Percentiles rank a stretch among this genome's conserved stretches.
These are phyloP conservation scores for Pseudocheirus occidentalis DNA, from an alignment of 2,797 vertebrate genomes.

Conservation along the genomic window DNA sequence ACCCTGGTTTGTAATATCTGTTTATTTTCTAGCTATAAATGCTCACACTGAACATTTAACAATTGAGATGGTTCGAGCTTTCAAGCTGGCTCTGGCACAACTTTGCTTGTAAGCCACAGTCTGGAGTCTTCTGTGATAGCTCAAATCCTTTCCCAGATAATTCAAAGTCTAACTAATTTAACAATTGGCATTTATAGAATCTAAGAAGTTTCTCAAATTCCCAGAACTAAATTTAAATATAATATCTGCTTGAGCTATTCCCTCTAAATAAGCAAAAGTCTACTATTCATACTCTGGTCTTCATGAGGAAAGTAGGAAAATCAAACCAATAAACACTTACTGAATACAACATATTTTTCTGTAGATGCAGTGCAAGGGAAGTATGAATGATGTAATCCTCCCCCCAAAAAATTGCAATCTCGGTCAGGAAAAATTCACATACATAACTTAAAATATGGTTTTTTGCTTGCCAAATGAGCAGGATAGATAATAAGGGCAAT, in stretches of 20 bases:
- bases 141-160: neutral
- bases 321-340: neutral
- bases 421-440: neutral
- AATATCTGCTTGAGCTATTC: neutral
- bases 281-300: neutral
- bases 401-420: neutral
- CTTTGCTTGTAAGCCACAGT: neutral
- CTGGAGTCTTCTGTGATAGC: neutral
- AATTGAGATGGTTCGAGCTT: neutral
- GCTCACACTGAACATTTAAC: neutral
- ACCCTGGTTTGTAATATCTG: neutral
- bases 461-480: neutral
- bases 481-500: neutral
- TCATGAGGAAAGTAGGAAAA: neutral
- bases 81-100: neutral
- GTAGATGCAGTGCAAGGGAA: neutral
- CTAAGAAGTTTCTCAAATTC: neutral
- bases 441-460: neutral
- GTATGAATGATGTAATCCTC: neutral
- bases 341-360: neutral
- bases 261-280: neutral
- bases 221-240: neutral
- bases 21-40: neutral
- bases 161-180: neutral
- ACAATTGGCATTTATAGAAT: neutral